These are phyloP conservation scores for Rhinatrema bivittatum DNA, from an alignment of 2,797 vertebrate species.

Conservation along the genomic window DNA sequence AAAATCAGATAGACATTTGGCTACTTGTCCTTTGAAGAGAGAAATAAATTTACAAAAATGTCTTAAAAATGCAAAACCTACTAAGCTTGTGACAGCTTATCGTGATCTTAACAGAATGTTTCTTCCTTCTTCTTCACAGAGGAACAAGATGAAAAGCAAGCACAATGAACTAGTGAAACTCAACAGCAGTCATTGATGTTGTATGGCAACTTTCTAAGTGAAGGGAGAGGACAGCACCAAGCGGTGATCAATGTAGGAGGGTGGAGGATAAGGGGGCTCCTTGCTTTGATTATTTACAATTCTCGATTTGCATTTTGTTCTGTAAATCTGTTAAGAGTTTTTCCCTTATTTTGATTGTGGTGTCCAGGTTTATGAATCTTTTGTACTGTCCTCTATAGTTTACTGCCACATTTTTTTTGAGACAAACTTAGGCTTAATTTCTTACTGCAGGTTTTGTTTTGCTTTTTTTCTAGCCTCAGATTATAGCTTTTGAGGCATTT, in stretches of 20 bases:
- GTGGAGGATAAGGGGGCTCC: constrained; percentile 42
- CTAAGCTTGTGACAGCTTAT: too few relatives aligned
- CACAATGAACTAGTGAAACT: constrained; percentile 22
- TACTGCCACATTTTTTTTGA: constrained; percentile 39
- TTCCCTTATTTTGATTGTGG: constrained; percentile 22
- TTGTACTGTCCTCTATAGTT: constrained; percentile 32
- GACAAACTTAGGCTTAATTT: constrained; percentile 10
- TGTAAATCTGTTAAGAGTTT: constrained; percentile 31
- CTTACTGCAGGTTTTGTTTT: constrained; percentile 10
- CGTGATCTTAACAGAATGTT: too few relatives aligned
- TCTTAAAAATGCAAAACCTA: too few relatives aligned
- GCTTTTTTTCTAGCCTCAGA: not conserved
- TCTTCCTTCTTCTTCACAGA: not conserved
- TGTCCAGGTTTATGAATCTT: constrained; percentile 12
- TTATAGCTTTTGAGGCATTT: constrained; percentile 22
- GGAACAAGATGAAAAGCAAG: constrained; percentile 34
- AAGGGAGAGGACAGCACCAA: constrained; percentile 51
- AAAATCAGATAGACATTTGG: too few relatives aligned
- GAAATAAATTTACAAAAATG: too few relatives aligned
- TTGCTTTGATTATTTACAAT: constrained; percentile 51
- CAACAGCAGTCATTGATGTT: constrained; percentile 62
- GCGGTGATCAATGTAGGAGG: constrained; percentile 44
- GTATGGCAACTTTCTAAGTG: constrained; percentile 69
- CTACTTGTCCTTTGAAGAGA: not conserved
- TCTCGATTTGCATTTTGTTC: constrained; percentile 40